phyloP scores from a whole-genome alignment of 2,888 invertebrate species.

The Caenorhabditis sp. region DNA sequence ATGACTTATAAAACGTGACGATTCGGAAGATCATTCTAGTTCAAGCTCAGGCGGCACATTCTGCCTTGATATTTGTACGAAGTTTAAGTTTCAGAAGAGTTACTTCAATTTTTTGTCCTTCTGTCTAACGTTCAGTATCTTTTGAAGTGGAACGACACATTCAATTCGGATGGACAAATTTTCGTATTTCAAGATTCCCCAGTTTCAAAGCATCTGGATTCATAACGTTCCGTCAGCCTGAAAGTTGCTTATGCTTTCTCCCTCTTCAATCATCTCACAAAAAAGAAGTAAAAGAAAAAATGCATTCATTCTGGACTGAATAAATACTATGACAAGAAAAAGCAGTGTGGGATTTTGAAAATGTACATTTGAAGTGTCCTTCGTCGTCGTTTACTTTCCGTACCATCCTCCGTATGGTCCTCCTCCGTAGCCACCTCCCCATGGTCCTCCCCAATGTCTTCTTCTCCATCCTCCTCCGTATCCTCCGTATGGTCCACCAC shows the following conservation, averaged over 20 bases:
- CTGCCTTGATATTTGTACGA: too few relatives aligned
- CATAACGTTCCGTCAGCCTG: too few relatives aligned
- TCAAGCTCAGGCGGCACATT: background rate
- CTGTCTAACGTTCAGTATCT: too few relatives aligned
- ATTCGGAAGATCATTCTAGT: background rate
- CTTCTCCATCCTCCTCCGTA: constrained; percentile 52
- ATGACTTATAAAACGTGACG: background rate
- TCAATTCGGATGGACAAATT: too few relatives aligned
- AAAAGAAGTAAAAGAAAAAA: constrained; percentile 10
- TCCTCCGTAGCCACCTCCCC: constrained; percentile 54
- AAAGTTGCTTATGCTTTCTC: too few relatives aligned
- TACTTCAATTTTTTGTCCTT: too few relatives aligned
- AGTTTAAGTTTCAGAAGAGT: too few relatives aligned
- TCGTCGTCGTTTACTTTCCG: constrained; percentile 50
- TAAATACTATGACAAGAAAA: constrained; percentile 56
- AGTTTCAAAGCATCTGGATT: too few relatives aligned
- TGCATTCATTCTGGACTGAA: constrained; percentile 49
- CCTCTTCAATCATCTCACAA: too few relatives aligned
- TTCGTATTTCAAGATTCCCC: too few relatives aligned
- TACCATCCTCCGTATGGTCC: constrained; percentile 61
- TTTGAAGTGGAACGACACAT: too few relatives aligned
- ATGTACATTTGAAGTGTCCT: constrained; percentile 38
- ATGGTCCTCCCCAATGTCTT: constrained; percentile 54
- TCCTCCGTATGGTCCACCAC: constrained; percentile 54
- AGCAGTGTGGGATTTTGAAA: constrained; percentile 20